Conservation (phyloP, 1,140 invertebrate genomes). For the Saccostrea echinata region DNA sequence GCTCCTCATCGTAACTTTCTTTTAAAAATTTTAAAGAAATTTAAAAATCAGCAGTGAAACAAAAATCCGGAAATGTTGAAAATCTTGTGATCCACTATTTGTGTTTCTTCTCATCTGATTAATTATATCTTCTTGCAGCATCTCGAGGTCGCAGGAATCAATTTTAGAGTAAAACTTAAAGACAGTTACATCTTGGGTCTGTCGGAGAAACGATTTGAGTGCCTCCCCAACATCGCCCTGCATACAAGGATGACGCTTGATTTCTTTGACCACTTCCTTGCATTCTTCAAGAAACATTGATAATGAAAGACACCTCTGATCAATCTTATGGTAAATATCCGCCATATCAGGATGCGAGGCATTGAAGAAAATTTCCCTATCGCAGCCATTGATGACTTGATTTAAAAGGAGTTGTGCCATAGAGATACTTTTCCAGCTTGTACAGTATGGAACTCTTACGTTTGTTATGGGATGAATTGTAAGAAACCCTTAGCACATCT, state of each 20-base stretch:
- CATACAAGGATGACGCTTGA: not conserved
- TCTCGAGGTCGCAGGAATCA: not conserved
- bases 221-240: not conserved
- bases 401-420: not conserved
- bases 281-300: not conserved
- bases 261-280: no score
- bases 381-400: no score
- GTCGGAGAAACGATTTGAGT: not conserved
- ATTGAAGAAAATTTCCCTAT: not conserved
- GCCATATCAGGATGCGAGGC: no score
- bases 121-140: not conserved
- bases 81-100: no score
- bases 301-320: not conserved
- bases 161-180: not conserved
- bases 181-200: not conserved
- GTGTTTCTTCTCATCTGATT: not conserved
- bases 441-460: constrained; percentile 31
- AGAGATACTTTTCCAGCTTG: constrained; percentile 53
- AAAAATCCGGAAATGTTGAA: no score
- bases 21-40: no score
- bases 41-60: no score
- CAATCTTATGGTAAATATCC: not conserved
- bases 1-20: no score
- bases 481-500: constrained; percentile 70
- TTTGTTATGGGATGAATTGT: constrained; percentile 62